Base-by-base conservation (phyloP, 2,888 invertebrate species). In the Cephus pulcher region DNA sequence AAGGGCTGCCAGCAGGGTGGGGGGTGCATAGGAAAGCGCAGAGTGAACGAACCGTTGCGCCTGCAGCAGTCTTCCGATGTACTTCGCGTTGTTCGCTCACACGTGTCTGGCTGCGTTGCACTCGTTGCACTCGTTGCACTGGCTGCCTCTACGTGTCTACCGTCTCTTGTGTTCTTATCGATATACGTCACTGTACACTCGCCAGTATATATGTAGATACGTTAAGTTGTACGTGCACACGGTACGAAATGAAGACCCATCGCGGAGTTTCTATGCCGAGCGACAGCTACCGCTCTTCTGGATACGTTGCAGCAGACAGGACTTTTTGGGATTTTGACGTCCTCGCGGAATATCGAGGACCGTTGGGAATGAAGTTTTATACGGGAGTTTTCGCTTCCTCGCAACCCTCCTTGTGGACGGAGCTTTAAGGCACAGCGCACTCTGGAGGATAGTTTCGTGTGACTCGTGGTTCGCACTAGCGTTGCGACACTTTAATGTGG, bases 21-120 rank as follows among this genome's bases (percentile, higher is more conserved):
- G 74, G 73, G 74, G 76, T 84, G 82, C 82, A 85, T 84, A 80
- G 83, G 85, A 87, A 84, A 85, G 83, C 80, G 74, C 40, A n/a
- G 78, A 71, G 35, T 34, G 77, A 75, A 37, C 30, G 76, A 34
- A 82, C 78, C 79, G 82, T 82, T 83, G 82, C 84, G 83, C 81
- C 81, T 83, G 78, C 83, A 82, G 84, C 86, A 89, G 89, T 89
- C 87, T 86, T 83, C 82, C 86, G 83, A 86, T 88, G 86, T 87
- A 87, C 86, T 86, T 86, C 87, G 87, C 82, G 83, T 83, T 82
- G 86, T 80, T 83, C 84, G 84, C 75, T 78, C 81, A 34, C 76
- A 40, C 74, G 69, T 78, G 68, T 74, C 35, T 69, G 32, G 23
- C 56, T 56, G 35, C 35, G 35, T 23, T 56, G 68, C 76, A 32